phyloP scores from a whole-genome alignment of 1,140 invertebrate genomes.

The Macrostomum lignano region DNA sequence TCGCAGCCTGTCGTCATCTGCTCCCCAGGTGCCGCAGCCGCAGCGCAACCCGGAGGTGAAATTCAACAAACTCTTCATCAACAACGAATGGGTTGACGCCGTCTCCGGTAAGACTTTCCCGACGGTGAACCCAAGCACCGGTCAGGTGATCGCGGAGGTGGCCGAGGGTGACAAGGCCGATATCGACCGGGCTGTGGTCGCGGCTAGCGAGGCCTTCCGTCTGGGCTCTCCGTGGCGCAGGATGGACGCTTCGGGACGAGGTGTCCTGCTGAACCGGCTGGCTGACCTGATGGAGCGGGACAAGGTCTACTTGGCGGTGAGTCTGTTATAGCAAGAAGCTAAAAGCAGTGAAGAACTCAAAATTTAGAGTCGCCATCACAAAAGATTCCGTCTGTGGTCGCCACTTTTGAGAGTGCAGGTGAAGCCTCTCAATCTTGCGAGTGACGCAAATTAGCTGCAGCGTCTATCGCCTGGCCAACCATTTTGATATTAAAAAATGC shows the following conservation, averaged over 20 bases:
- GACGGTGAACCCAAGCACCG: conserved; percentile 53
- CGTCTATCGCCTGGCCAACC: no score
- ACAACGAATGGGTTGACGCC: conserved; percentile 62
- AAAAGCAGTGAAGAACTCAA: no score
- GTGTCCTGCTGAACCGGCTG: conserved; percentile 44
- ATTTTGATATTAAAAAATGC: no score
- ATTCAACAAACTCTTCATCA: conserved; percentile 48
- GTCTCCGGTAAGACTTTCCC: conserved; percentile 54
- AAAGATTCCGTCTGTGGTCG: no score
- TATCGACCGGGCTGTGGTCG: conserved; percentile 52
- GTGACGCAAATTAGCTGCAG: no score
- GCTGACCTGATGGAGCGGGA: conserved; percentile 47
- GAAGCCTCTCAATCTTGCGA: no score
- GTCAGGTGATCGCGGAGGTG: conserved; percentile 43
- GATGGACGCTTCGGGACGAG: conserved; percentile 61
- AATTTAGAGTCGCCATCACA: no score
- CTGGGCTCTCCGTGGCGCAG: conserved; percentile 48
- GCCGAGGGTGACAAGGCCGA: conserved; percentile 47
- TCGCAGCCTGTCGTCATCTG: no score
- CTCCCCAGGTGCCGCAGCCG: no score
- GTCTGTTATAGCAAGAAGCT: no score
- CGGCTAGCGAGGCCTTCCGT: conserved; percentile 38
- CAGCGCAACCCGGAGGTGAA: conserved; percentile 1
- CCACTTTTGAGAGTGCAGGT: no score
- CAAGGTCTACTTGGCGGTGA: conserved; percentile 36